phyloP scores from a whole-genome alignment of 2,888 invertebrate species.

The Melitaea athalia region DNA sequence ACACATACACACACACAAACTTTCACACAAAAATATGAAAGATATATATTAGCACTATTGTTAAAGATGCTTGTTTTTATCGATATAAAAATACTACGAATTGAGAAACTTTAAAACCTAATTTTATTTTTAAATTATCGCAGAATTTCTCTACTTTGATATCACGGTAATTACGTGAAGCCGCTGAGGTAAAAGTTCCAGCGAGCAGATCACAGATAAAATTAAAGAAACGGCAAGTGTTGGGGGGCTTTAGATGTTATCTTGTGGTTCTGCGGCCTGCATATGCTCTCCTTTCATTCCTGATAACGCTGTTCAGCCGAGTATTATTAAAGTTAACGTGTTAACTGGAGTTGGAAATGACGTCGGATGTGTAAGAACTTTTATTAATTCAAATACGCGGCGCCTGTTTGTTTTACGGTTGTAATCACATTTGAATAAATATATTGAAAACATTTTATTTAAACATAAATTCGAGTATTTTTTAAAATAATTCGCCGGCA shows the following conservation, averaged over 20 bases:
- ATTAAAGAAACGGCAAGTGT: slow-evolving; percentile 6
- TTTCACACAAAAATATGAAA: too few species aligned
- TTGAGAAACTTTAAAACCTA: neutral
- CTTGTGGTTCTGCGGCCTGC: neutral
- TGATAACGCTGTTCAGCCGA: neutral
- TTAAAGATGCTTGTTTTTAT: neutral
- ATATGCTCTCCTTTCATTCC: neutral
- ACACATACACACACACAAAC: too few species aligned
- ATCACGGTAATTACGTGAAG: slow-evolving; percentile 5
- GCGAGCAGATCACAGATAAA: slow-evolving; percentile 7
- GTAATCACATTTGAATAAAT: too few species aligned
- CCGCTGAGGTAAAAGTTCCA: neutral
- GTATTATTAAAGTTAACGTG: neutral
- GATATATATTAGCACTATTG: too few species aligned
- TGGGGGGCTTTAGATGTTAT: neutral
- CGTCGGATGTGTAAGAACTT: too few species aligned
- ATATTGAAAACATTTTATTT: too few species aligned
- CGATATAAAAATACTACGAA: neutral
- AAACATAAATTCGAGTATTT: too few species aligned
- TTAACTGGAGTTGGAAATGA: too few species aligned
- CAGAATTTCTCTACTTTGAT: neutral
- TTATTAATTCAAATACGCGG: too few species aligned
- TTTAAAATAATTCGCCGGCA: too few species aligned
- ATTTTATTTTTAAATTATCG: neutral
- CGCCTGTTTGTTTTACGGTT: too few species aligned